Evolutionary conservation across 2,888 invertebrate species (phyloP), one percentile per base, ranked within the genome.

Genomic region (Andrena minutula): DNA sequence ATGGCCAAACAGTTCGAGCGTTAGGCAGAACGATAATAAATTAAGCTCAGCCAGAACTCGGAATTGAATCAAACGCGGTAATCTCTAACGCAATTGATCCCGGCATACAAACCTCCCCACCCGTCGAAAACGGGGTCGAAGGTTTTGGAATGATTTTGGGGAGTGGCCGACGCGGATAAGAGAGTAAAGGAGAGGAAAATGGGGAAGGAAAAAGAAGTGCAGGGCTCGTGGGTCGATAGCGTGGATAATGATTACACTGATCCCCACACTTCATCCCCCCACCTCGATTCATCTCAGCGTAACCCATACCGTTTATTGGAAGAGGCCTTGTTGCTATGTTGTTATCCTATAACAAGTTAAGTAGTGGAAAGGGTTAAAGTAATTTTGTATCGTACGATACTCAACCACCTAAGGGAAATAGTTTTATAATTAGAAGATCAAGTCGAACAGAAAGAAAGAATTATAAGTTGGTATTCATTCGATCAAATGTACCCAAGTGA

Each of bases 21-120:
- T 86, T 86, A 78, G 77, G 87, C 78, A 75, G 75, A 80, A 86
- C 84, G 84, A 86, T 88, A 88, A 89, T 89, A 89, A 89, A 89
- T 89, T 89, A 89, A 89, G 88, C 89, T 89, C 86, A 87, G 75
- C 85, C 84, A 79, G 84, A 87, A 88, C 84, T 88, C 77, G 86
- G 85, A 90, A 91, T 91, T 86, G 89, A 91, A 91, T 91, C 90
- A 89, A 91, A 90, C 86, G 86, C 82, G 81, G 87, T 92, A 90
- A 92, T 91, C 92, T 90, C 89, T 78, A 86, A 88, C 83, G 88
- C 88, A 88, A 90, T 90, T 89, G 90, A 90, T 90, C 88, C 83
- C 80, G 78, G 65, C 82, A 74, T 84, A 80, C 85, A 87, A 88
- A 86, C 86, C 84, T 79, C 83, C 83, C 77, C 35, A 1, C 41